A percentile compares a stretch with the other conserved stretches of the same genome.
Conservation (phyloP, 2,797 vertebrate genomes). For the Arnoldichthys spilopterus region DNA sequence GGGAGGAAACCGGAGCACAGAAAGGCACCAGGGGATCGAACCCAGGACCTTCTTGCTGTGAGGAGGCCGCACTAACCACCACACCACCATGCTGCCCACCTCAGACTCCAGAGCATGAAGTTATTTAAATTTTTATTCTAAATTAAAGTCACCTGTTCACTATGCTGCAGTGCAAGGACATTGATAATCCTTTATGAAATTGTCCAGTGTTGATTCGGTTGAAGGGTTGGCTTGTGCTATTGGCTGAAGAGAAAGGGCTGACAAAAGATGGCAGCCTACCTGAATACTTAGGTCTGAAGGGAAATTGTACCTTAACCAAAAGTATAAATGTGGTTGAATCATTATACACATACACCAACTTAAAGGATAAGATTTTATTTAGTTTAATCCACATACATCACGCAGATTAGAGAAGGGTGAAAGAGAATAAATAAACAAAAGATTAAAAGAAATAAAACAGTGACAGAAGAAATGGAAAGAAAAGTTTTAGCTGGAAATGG, state of each 20-base stretch:
- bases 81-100: too few species aligned
- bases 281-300: not conserved
- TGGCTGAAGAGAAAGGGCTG: not conserved
- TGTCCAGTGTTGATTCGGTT: too few species aligned
- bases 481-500: constrained; percentile 43
- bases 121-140: too few species aligned
- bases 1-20: too few species aligned
- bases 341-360: constrained; percentile 5
- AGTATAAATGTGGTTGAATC: too few species aligned
- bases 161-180: constrained; percentile 75
- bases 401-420: constrained; percentile 44
- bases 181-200: constrained; percentile 43
- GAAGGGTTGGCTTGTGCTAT: not conserved
- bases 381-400: constrained; percentile 69
- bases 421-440: constrained; percentile 51
- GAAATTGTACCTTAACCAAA: not conserved
- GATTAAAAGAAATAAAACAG: constrained; percentile 61
- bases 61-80: too few species aligned
- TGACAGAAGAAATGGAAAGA: constrained; percentile 54
- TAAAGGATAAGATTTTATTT: constrained; percentile 55
- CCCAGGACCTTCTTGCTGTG: too few species aligned
- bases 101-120: too few species aligned
- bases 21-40: too few species aligned
- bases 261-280: not conserved
- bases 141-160: not conserved